Evolutionary conservation across 2,888 invertebrate species (phyloP).

Genomic region (Mesopsocus fuscifrons): DNA sequence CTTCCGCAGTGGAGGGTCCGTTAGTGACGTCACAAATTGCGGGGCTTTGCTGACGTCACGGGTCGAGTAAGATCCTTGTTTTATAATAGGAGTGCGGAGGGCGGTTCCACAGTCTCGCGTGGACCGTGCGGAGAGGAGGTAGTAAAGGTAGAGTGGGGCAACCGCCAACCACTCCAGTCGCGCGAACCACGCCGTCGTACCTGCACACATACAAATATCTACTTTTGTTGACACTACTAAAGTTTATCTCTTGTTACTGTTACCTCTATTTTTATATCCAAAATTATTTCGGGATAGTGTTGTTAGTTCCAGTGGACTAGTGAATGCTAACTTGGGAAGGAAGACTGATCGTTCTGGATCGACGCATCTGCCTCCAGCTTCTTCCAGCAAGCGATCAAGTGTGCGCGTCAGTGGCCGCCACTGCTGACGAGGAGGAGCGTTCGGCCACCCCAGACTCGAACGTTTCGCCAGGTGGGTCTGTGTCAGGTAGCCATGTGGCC

Average conservation of each 20-base stretch:
- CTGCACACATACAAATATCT: too few relatives aligned
- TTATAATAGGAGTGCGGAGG: constrained; percentile 16
- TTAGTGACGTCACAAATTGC: constrained; percentile 12
- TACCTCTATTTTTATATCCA: too few relatives aligned
- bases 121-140: constrained; percentile 11
- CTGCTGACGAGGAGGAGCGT: too few relatives aligned
- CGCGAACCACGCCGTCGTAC: too few relatives aligned
- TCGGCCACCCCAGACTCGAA: neutral
- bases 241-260: too few relatives aligned
- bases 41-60: constrained; percentile 13
- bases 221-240: too few relatives aligned
- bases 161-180: too few relatives aligned
- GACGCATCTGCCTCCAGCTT: constrained; percentile 3
- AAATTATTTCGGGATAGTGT: too few relatives aligned
- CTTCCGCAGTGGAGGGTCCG: too few relatives aligned
- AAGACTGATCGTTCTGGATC: neutral
- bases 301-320: neutral
- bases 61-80: constrained; percentile 13
- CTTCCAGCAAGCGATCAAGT: neutral
- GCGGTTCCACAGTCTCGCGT: constrained; percentile 14
- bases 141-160: neutral
- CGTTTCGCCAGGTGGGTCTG: constrained; percentile 6
- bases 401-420: too few relatives aligned
- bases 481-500: too few relatives aligned
- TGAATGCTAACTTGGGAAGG: constrained; percentile 4